These are phyloP conservation scores for Metaphire vulgaris DNA, from an alignment of 1,140 invertebrate species.

Conservation along the genomic window DNA sequence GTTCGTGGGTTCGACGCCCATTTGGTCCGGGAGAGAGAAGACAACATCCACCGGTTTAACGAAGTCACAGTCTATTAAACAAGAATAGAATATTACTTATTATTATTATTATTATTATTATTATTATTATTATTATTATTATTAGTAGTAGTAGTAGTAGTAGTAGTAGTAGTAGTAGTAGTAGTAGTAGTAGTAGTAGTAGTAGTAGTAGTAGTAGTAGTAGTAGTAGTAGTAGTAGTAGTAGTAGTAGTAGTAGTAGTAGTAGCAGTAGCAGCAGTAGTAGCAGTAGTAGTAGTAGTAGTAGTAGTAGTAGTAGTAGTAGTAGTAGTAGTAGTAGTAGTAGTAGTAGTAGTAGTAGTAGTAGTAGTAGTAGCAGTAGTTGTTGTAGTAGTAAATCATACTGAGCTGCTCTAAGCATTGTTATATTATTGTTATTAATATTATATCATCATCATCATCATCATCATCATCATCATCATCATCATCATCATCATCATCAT, in stretches of 20 bases:
- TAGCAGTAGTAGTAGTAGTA: constrained; percentile 1
- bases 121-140: not conserved
- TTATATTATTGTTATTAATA: no score
- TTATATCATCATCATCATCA: no score
- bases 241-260: constrained; percentile 2
- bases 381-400: not conserved
- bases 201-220: constrained; percentile 2
- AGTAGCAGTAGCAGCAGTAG: not conserved
- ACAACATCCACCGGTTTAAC: no score
- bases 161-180: constrained; percentile 3
- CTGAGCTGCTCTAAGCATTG: no score
- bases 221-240: constrained; percentile 3
- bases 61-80: no score
- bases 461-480: no score
- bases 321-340: constrained; percentile 2
- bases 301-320: not conserved
- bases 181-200: constrained; percentile 2
- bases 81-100: no score
- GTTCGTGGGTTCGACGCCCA: no score
- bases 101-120: not conserved
- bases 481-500: no score
- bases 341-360: constrained; percentile 3
- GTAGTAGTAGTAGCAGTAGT: not conserved
- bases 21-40: no score
- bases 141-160: not conserved